Base-by-base conservation (phyloP, 2,797 vertebrate species). In the Novumbra hubbsi region DNA sequence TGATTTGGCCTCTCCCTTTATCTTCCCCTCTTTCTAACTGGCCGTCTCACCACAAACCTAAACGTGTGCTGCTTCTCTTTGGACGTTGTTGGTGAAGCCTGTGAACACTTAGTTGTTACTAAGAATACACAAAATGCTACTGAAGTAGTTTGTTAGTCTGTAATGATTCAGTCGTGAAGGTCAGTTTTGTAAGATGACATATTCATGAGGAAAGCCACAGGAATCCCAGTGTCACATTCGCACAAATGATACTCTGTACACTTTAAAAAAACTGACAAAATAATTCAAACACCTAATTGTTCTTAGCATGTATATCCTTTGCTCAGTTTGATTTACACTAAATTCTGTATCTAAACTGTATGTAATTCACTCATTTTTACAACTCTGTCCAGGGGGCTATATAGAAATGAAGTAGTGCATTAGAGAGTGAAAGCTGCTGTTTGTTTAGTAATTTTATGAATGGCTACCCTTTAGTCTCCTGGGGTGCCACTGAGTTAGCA, bases 381-480 rank as follows among this genome's bases (percentile, higher is more conserved):
- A 49, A n/a, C 55, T 19, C 76, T 78, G 80, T 81, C 71, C 78
- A 71, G 71, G 72, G 45, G 72, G 84, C 79, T 84, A 41, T n/a
- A 24, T 15, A 55, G n/a, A 55, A n/a, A 19, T 55, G 52, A 55
- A 15, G 48, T 49, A 16, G 48, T 49, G 48, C 48, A 49, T 5
- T 55, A 16, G 55, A 60, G 12, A 14, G 55, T 12, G 9, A 60
- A 69, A 84, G 79, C 78, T 78, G 80, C 84, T 78, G 78, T 90
- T 90, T 88, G 82, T 90, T 89, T 88, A 74, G 86, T 82, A 3
- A 60, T 60, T 60, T 60, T 88, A 90, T 86, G 87, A 88, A 64
- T 88, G 83, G 85, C 85, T 88, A 82, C 75, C 82, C 77, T 75
- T 78, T 81, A 76, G 72, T 82, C 85, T 87, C 85, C 45, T 5